phyloP scores from a whole-genome alignment of 1,140 invertebrate genomes.

The Papilio glaucus region DNA sequence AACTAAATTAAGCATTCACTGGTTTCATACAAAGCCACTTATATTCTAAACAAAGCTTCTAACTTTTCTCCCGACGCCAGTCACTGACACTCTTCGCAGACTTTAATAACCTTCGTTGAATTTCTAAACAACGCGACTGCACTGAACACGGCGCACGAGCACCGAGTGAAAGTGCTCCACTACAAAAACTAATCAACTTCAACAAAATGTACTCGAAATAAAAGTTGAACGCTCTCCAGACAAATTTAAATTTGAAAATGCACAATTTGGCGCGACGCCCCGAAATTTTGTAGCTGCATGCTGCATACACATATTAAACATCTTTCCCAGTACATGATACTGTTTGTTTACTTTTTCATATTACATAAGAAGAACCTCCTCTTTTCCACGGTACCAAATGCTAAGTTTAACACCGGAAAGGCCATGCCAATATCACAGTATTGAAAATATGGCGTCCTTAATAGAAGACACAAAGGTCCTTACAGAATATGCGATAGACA shows the following conservation, averaged over 20 bases:
- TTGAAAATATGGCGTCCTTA: no score
- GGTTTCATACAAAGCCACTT: conserved; percentile 12
- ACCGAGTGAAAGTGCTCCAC: conserved; percentile 10
- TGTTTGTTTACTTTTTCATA: neutral
- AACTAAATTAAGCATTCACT: conserved; percentile 3
- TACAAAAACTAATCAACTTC: conserved; percentile 27
- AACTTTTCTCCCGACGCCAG: conserved; percentile 4
- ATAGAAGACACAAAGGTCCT: no score
- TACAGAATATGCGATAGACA: no score
- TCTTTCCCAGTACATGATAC: neutral
- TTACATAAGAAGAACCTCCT: neutral
- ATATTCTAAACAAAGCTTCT: conserved; percentile 17
- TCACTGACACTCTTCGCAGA: neutral
- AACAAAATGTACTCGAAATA: conserved; percentile 27
- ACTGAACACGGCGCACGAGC: neutral
- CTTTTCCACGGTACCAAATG: neutral
- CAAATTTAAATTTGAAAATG: conserved; percentile 34
- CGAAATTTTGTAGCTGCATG: neutral
- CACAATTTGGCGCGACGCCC: conserved; percentile 29
- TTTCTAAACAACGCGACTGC: neutral
- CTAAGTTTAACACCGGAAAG: neutral
- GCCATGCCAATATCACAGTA: neutral
- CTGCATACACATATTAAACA: no score
- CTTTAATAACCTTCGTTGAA: conserved; percentile 13
- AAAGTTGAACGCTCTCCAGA: conserved; percentile 20